Base-by-base conservation (phyloP, 2,888 invertebrate species). In the Cecidostiba fungosa region DNA sequence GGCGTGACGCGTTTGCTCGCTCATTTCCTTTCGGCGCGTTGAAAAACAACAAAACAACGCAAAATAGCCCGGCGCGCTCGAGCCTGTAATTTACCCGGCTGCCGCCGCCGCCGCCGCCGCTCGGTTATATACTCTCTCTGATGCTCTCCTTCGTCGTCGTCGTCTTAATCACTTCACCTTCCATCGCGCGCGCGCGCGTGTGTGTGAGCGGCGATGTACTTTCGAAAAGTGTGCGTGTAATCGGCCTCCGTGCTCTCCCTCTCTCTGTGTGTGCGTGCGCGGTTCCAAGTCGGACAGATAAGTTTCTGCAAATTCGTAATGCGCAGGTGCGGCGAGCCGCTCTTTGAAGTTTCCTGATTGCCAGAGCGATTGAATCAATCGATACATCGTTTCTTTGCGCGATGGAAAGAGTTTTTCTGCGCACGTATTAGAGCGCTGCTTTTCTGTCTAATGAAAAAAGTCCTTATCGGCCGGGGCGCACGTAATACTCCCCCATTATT, bases 11-110 rank as follows among this genome's bases (percentile, higher is more conserved):
- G 92, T 92, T 93, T 93, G 93, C 92, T 93, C 93, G 93, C 93
- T 93, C 93, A 93, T 93, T 93, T 93, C 93, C 93, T 93, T 93
- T 93, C 93, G 93, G 93, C 92, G 93, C 92, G 93, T 93, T 93
- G 93, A 93, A 93, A 93, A 93, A 93, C 93, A 93, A 93, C 93
- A 93, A 93, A 93, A 93, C 93, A 93, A 93, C 93, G 89, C 88
- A 89, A 93, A 92, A 93, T 93, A 93, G 91, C 90, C 84, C 50
- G 14, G 84, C 83, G 72, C 70, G 91, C 87, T 89, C 91, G 91
- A 93, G 93, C 92, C 93, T 93, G 93, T 93, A 93, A 93, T 93
- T 93, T 93, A 92, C 90, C 91, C 91, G 80, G 91, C 91, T 92
- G 93, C 93, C 93, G 93, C 92, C 93, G 69, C 93, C 93, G 93